Percentiles rank a stretch among this genome's conserved stretches.
These are phyloP conservation scores for Tachina fera DNA, from an alignment of 2,888 invertebrate genomes.

Conservation along the genomic window DNA sequence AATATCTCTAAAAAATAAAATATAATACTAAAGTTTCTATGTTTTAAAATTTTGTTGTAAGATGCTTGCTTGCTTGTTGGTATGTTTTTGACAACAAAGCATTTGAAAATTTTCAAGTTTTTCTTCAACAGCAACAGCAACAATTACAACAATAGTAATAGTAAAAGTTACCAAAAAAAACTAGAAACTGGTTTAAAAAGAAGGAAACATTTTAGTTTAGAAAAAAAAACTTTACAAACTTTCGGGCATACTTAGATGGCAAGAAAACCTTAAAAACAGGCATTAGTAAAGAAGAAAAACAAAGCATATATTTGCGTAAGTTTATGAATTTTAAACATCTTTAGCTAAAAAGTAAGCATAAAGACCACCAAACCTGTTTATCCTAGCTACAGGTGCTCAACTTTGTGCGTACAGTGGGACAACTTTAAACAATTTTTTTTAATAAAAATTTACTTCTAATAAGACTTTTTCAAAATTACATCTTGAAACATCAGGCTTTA, in stretches of 20 bases:
- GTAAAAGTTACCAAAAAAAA: neutral
- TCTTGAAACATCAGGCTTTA: too few species aligned
- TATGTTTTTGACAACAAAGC: constrained; percentile 69
- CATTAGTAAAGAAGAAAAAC: too few species aligned
- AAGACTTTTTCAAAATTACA: too few species aligned
- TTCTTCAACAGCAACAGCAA: constrained; percentile 15
- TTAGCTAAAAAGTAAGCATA: neutral
- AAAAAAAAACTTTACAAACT: constrained; percentile 15
- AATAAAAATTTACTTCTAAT: too few species aligned
- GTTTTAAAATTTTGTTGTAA: constrained; percentile 20
- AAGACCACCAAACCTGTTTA: neutral
- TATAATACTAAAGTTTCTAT: constrained; percentile 17
- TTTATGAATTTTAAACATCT: constrained; percentile 7
- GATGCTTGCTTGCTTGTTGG: constrained; percentile 41
- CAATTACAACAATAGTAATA: constrained; percentile 2
- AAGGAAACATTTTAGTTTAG: neutral
- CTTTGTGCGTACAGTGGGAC: neutral
- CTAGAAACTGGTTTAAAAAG: neutral
- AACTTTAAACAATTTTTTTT: neutral
- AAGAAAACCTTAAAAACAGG: neutral
- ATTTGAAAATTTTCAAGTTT: constrained; percentile 56
- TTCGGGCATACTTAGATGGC: neutral
- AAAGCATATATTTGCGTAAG: neutral
- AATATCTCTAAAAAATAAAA: neutral
- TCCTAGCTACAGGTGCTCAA: neutral